Evolutionary conservation across 2,888 invertebrate genomes (phyloP).

Genomic region (Drosophila barbarae): DNA sequence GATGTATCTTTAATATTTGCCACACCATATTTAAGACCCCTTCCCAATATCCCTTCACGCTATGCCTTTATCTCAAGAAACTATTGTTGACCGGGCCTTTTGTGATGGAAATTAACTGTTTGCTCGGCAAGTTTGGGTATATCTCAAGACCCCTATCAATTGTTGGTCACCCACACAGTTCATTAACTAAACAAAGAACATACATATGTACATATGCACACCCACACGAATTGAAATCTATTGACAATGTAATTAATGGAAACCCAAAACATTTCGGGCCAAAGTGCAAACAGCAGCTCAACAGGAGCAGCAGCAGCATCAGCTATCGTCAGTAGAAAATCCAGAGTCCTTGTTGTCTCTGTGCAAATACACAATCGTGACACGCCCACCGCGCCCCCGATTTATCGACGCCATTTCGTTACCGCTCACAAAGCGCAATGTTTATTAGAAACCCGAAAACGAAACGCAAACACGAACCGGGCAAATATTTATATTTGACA

Average conservation of each 20-base stretch:
- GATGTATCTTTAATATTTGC: background rate
- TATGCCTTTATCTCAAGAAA: background rate
- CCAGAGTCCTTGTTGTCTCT: conserved; percentile 16
- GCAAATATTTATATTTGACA: conserved; percentile 59
- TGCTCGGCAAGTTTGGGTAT: background rate
- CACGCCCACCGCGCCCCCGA: conserved; percentile 33
- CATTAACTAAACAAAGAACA: conserved; percentile 33
- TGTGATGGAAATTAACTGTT: conserved; percentile 9
- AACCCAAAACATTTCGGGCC: conserved; percentile 31
- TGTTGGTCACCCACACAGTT: conserved; percentile 13
- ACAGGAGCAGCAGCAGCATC: conserved; percentile 24
- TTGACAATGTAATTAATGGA: conserved; percentile 68
- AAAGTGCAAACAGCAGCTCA: conserved; percentile 38
- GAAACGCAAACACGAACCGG: conserved; percentile 44
- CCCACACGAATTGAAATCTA: conserved; percentile 38
- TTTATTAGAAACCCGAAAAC: conserved; percentile 51
- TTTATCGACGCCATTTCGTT: conserved; percentile 20
- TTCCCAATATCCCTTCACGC: background rate
- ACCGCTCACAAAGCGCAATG: conserved; percentile 33
- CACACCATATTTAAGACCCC: background rate
- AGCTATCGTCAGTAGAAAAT: conserved; percentile 4
- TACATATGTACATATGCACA: conserved; percentile 3
- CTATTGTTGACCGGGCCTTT: conserved; percentile 1
- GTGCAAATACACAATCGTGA: conserved; percentile 43
- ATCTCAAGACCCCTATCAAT: conserved; percentile 24